Conservation (phyloP, 1,140 invertebrate genomes). For the Theocolax elegans region DNA sequence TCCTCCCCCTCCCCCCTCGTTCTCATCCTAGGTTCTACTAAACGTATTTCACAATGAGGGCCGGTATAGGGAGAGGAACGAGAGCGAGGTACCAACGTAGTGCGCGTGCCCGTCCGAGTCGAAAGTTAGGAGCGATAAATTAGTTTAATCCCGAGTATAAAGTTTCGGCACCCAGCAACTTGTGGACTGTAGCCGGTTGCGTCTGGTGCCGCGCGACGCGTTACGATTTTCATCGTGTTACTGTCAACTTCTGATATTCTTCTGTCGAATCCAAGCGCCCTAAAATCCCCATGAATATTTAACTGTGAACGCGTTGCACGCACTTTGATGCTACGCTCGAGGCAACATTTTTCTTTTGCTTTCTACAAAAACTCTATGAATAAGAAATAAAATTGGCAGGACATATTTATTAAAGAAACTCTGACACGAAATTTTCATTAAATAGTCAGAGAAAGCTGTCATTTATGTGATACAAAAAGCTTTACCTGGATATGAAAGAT, state of each 20-base stretch:
- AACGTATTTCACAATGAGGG: constrained; percentile 14
- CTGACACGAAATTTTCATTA: too few relatives aligned
- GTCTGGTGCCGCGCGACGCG: not conserved
- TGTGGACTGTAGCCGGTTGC: not conserved
- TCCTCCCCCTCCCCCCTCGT: not conserved
- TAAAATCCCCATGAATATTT: constrained; percentile 16
- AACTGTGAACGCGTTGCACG: not conserved
- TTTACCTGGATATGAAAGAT: too few relatives aligned
- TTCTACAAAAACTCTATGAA: too few relatives aligned
- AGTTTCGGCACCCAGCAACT: constrained; percentile 5
- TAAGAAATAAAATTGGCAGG: too few relatives aligned
- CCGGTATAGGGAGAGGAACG: too few relatives aligned
- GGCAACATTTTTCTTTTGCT: too few relatives aligned
- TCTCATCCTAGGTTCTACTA: not conserved
- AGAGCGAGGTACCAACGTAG: too few relatives aligned
- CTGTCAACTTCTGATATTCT: constrained; percentile 14
- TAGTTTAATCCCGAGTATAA: constrained; percentile 39
- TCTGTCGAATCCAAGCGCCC: not conserved
- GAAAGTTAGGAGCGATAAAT: constrained; percentile 39
- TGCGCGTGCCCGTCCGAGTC: constrained; percentile 21
- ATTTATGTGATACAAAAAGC: too few relatives aligned
- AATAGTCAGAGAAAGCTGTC: too few relatives aligned
- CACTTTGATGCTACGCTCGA: too few relatives aligned
- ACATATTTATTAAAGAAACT: too few relatives aligned
- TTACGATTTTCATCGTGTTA: constrained; percentile 29